Base-by-base conservation (phyloP, 2,797 vertebrate genomes). In the Anableps anableps region DNA sequence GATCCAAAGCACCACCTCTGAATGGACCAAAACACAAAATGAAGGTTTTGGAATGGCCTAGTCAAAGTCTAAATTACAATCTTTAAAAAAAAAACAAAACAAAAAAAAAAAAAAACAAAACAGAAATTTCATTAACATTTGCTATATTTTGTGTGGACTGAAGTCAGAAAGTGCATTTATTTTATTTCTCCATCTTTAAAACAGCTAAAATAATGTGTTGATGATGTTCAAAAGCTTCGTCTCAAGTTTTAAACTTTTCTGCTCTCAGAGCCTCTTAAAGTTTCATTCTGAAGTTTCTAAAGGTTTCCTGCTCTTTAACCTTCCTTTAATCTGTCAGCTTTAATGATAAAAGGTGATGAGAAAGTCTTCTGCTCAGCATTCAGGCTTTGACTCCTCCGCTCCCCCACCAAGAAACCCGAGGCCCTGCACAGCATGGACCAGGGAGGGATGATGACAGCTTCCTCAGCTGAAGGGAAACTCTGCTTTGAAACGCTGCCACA, bases 401-500 rank as follows among this genome's bases (percentile, higher is more conserved):
- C 19, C n/a, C 38, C 47, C 55, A 26, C 73, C 34, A 74, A 38
- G n/a, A 76, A 78, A 75, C 60, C 41, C 51, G 23, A 21, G 60
- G 55, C 73, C 17, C 68, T 2, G 5, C 66, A n/a, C 74, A 76
- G 75, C 71, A 47, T 60, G 75, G 73, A 75, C 29, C 16, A 36
- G 16, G 48, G 21, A 75, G 38, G 50, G 77, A 77, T 10, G 34
- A 75, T 74, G 74, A 81, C 47, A 78, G 68, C 76, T 71, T 75
- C 80, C 45, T 26, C 53, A 73, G 74, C 31, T 48, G 41, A 23
- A 36, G 53, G 45, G 72, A 72, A 16, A 47, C 66, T 66, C 31
- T 36, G 36, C 34, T 75, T 47, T 85, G 74, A 90, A 87, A 81
- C 0, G 16, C 16, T 80, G 45, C 26, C 62, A 21, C 7, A 43